Base-by-base conservation (phyloP, 2,888 invertebrate species). In the Seira ritae region DNA sequence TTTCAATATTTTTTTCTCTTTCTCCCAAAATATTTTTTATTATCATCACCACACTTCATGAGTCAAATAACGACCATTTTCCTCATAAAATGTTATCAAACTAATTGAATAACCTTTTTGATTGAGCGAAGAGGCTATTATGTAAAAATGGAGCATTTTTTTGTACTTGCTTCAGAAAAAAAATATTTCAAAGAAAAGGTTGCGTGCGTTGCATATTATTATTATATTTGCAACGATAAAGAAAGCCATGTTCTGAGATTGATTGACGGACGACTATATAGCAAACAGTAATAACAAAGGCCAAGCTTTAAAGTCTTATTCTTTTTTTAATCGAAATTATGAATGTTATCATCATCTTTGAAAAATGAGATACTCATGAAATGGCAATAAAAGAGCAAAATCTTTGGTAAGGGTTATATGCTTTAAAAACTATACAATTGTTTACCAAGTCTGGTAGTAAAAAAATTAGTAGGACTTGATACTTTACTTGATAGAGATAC, bases 71-170 rank as follows among this genome's bases (percentile, higher is more conserved):
- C 17, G 50, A 50, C 50, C 17, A n/a, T 50, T 50, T 31, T 31
- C 31, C 8, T 50, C 50, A 62, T 22, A 62, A 62, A 62, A 62
- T 55, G 62, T 62, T 62, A 62, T 62, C 62, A 62, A 19, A 62
- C 12, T 62, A 62, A 62, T 62, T 62, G 62, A 62, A 62, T 62
- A 62, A 62, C 20, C 22, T n/a, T 62, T 62, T 19, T 62, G n/a
- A 62, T 62, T 62, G 62, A 22, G n/a, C n/a, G 62, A 62, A 62
- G 62, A 62, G 22, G 22, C 62, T 50, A 50, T 50, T n/a, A 3
- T 50, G 12, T 15, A 6, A 10, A 20, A 1, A 62, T 62, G 12
- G 62, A 22, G 20, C 62, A 62, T 2, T 62, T 62, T 62, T 19
- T 62, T 62, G 62, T 4, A 20, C n/a, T n/a, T 20, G 2, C 20